phyloP scores from a whole-genome alignment of 2,888 invertebrate genomes.

The Hypomecis punctinalis region DNA sequence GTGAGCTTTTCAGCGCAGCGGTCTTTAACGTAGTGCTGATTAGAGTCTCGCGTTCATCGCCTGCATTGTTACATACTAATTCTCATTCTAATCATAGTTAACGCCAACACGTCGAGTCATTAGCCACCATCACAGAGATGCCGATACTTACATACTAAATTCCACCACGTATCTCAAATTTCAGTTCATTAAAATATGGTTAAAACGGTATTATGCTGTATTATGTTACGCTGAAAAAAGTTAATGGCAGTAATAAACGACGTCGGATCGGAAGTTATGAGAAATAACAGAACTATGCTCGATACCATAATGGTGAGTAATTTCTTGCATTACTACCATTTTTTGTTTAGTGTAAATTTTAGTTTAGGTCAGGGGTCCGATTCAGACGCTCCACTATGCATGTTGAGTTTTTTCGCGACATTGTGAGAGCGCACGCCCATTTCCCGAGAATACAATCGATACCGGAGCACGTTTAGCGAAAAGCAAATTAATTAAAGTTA shows the following conservation, averaged over 20 bases:
- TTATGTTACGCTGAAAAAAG: conserved; percentile 49
- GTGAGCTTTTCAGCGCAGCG: background rate
- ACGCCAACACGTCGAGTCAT: conserved; percentile 44
- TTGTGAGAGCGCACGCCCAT: conserved; percentile 7
- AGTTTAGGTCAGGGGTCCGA: conserved; percentile 26
- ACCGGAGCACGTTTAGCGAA: conserved; percentile 52
- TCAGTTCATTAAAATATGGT: conserved; percentile 53
- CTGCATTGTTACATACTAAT: conserved; percentile 25
- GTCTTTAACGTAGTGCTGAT: background rate
- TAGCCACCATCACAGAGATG: conserved; percentile 36
- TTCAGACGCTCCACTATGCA: conserved; percentile 25
- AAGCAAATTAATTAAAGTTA: conserved; percentile 76
- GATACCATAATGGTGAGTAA: conserved; percentile 43
- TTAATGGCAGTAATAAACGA: conserved; percentile 56
- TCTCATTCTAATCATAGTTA: conserved; percentile 21
- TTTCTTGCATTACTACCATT: conserved; percentile 37
- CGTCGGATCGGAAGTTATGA: conserved; percentile 49
- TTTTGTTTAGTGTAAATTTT: conserved; percentile 32
- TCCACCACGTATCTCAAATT: conserved; percentile 51
- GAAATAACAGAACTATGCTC: conserved; percentile 49
- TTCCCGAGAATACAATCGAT: conserved; percentile 13
- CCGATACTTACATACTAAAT: conserved; percentile 40
- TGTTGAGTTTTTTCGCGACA: conserved; percentile 9
- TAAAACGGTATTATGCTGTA: conserved; percentile 51
- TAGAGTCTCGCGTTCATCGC: conserved; percentile 6